Percentiles rank a stretch among this genome's conserved stretches.
phyloP scores from a whole-genome alignment of 1,140 invertebrate genomes.

The Adelges cooleyi region DNA sequence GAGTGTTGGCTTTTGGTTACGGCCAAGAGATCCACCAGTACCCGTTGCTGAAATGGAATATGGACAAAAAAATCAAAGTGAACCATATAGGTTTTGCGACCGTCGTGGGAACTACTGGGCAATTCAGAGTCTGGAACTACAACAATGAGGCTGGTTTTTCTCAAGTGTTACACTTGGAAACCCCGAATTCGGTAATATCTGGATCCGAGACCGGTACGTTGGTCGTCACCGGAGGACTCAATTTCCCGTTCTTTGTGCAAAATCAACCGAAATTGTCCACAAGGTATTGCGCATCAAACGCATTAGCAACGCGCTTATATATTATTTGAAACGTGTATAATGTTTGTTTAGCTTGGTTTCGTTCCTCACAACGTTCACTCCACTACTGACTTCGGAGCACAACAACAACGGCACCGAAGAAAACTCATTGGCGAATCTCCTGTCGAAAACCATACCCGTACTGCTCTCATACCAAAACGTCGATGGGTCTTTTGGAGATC shows the following conservation, averaged over 20 bases:
- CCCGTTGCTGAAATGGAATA: constrained; percentile 44
- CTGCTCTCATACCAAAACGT: constrained; percentile 46
- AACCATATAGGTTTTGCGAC: constrained; percentile 49
- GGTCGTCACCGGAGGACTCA: constrained; percentile 46
- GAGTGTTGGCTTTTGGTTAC: constrained; percentile 43
- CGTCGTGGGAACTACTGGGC: constrained; percentile 47
- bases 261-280: constrained; percentile 6
- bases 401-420: constrained; percentile 15
- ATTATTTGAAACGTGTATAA: not conserved
- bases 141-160: constrained; percentile 55
- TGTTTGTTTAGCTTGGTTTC: constrained; percentile 15
- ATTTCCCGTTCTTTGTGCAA: constrained; percentile 39
- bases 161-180: constrained; percentile 50
- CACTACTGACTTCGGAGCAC: constrained; percentile 4
- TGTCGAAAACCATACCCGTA: constrained; percentile 41
- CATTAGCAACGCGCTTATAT: not conserved
- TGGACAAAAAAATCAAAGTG: constrained; percentile 45
- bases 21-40: constrained; percentile 43
- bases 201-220: constrained; percentile 48
- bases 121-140: constrained; percentile 52
- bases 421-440: not conserved
- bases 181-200: constrained; percentile 48
- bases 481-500: constrained; percentile 52
- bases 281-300: not conserved
- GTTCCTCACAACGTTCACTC: constrained; percentile 9